Percentiles rank a stretch among this genome's conserved stretches.
Evolutionary conservation across 2,113 vertebrate genomes (phyloP).

Genomic region (Pterophyllum scalare): DNA sequence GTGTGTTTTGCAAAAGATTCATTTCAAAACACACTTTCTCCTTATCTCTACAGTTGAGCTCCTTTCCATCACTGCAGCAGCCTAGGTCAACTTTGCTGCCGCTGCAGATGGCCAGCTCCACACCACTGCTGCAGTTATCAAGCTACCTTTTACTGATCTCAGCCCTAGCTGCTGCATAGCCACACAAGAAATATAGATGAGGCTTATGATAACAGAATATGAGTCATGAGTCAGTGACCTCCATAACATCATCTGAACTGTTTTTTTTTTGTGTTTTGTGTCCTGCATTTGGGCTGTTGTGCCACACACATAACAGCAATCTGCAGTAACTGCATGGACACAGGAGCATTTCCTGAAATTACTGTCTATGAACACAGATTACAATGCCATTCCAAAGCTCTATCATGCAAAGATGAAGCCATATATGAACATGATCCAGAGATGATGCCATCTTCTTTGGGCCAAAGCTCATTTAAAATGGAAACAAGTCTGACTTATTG

Average conservation of each 20-base stretch:
- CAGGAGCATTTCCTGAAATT: no score
- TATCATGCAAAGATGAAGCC: no score
- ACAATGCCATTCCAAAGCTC: no score
- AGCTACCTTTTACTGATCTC: not conserved
- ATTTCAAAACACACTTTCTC: not conserved
- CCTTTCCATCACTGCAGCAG: not conserved
- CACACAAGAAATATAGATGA: not conserved
- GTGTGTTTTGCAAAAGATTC: no score
- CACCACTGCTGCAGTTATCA: not conserved
- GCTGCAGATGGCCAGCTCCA: not conserved
- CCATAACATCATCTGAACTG: not conserved
- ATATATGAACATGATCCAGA: no score
- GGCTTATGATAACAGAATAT: not conserved
- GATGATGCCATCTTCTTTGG: not conserved
- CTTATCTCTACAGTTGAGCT: not conserved
- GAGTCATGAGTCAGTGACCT: not conserved
- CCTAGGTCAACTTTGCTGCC: not conserved
- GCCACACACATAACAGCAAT: no score
- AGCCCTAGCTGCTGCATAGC: not conserved
- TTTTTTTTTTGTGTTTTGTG: no score
- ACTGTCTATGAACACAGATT: no score
- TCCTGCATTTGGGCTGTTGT: no score
- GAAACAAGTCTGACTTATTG: no score
- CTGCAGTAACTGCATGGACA: no score
- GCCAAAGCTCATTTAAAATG: no score